Evolutionary conservation across 2,797 vertebrate genomes (phyloP).

Genomic region (Argentina silus): DNA sequence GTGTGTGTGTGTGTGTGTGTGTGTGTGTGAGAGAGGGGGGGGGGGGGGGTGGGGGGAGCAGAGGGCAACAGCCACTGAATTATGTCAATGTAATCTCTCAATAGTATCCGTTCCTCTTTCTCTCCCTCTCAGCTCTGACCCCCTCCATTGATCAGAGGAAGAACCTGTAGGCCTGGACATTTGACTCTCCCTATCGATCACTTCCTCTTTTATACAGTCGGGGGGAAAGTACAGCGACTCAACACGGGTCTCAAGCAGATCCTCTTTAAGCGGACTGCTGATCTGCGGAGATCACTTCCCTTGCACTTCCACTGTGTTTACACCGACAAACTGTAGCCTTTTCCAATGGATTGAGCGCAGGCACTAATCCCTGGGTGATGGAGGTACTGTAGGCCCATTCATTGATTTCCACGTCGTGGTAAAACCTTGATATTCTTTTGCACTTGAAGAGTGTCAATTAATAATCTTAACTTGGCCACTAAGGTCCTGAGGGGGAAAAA

Average conservation of each 20-base stretch:
- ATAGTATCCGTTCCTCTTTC: slow-evolving; percentile 77
- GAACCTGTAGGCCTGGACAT: slow-evolving; percentile 82
- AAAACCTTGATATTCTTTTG: not conserved
- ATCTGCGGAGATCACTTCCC: slow-evolving; percentile 51
- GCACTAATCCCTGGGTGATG: not conserved
- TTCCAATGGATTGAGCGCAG: not conserved
- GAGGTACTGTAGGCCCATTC: not conserved
- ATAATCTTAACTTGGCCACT: not conserved
- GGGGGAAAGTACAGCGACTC: slow-evolving; percentile 72
- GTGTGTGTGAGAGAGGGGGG: slow-evolving; percentile 27
- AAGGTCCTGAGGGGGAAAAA: not conserved
- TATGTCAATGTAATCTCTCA: slow-evolving; percentile 80
- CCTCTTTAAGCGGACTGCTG: slow-evolving; percentile 65
- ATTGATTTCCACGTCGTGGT: not conserved
- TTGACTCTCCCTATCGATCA: slow-evolving; percentile 82
- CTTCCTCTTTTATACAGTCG: slow-evolving; percentile 83
- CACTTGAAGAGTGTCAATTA: not conserved
- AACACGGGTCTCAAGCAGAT: slow-evolving; percentile 57
- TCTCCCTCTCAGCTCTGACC: slow-evolving; percentile 76
- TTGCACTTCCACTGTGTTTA: slow-evolving; percentile 11
- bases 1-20: slow-evolving; percentile 21
- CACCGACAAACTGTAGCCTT: not conserved
- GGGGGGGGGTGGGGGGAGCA: slow-evolving; percentile 47
- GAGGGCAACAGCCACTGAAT: slow-evolving; percentile 64
- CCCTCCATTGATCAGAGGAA: slow-evolving; percentile 83